Evolutionary conservation across 2,113 vertebrate genomes (phyloP).

Genomic region (Phoenicopterus ruber): DNA sequence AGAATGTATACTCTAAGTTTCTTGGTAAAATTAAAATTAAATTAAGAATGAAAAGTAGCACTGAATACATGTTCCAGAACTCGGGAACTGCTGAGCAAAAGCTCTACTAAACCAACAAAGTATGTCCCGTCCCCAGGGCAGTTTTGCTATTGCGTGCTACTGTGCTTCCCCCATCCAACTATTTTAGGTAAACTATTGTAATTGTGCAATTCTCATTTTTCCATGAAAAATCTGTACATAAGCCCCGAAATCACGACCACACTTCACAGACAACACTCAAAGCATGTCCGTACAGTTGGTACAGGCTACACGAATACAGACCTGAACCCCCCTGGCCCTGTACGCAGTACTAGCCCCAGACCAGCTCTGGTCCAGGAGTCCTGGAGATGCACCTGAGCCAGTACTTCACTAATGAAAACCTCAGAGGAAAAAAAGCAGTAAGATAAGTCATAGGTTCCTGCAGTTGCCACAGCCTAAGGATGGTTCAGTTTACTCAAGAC

Average conservation of each 20-base stretch:
- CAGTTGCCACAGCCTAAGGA: not conserved
- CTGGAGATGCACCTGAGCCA: not conserved
- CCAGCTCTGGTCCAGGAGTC: not conserved
- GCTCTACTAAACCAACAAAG: not conserved
- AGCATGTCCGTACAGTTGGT: not conserved
- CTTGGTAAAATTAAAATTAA: not conserved
- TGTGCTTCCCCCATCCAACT: too few species aligned
- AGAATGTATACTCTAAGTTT: not conserved
- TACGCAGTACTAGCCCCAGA: too few species aligned
- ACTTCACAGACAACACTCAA: not conserved
- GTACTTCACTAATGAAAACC: not conserved
- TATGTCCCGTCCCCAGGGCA: not conserved
- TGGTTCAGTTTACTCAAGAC: not conserved
- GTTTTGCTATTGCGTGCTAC: not conserved
- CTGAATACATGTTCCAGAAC: not conserved
- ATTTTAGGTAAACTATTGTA: not conserved
- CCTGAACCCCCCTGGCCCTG: too few species aligned
- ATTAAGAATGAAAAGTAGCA: not conserved
- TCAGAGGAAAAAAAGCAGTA: not conserved
- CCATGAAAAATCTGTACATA: not conserved
- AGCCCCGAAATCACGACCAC: not conserved
- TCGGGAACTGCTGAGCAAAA: not conserved
- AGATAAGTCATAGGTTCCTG: not conserved
- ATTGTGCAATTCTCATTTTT: not conserved
- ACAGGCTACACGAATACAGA: not conserved